phyloP scores from a whole-genome alignment of 1,140 invertebrate species.

The Drosophila oshimai region DNA sequence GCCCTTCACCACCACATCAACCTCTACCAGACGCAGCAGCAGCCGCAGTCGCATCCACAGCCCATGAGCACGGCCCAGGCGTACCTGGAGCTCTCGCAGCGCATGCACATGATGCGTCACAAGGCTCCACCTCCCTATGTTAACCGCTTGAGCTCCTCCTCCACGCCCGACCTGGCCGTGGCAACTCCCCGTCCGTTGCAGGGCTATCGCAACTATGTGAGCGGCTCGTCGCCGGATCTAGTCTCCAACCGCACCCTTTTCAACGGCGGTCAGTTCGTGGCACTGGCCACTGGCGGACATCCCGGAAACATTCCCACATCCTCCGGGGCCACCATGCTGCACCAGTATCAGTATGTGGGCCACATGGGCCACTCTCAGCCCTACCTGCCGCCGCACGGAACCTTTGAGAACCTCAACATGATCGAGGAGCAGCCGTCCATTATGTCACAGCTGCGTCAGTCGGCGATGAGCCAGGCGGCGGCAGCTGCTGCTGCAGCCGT shows the following conservation, averaged over 20 bases:
- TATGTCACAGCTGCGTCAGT: constrained; percentile 75
- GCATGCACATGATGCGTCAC: constrained; percentile 87
- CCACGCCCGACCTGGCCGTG: constrained; percentile 91
- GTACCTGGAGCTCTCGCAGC: constrained; percentile 81
- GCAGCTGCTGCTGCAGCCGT: constrained; percentile 41
- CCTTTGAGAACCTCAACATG: constrained; percentile 87
- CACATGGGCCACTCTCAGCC: constrained; percentile 83
- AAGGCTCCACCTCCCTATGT: constrained; percentile 93
- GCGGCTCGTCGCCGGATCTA: constrained; percentile 90
- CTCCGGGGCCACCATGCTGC: constrained; percentile 71
- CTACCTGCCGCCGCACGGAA: constrained; percentile 85
- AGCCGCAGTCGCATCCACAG: constrained; percentile 49
- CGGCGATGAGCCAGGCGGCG: constrained; percentile 68
- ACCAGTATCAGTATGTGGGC: constrained; percentile 77
- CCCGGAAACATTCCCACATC: constrained; percentile 64
- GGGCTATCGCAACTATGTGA: constrained; percentile 86
- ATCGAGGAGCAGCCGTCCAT: constrained; percentile 83
- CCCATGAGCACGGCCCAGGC: constrained; percentile 35
- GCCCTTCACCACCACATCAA: constrained; percentile 73
- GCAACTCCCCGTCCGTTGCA: constrained; percentile 84
- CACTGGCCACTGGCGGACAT: constrained; percentile 32
- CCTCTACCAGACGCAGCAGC: constrained; percentile 60
- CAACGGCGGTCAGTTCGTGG: constrained; percentile 76
- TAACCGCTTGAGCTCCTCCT: constrained; percentile 88
- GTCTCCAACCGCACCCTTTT: constrained; percentile 87